phyloP scores from a whole-genome alignment of 1,140 invertebrate species.

The Phymorhynchus buccinoides region DNA sequence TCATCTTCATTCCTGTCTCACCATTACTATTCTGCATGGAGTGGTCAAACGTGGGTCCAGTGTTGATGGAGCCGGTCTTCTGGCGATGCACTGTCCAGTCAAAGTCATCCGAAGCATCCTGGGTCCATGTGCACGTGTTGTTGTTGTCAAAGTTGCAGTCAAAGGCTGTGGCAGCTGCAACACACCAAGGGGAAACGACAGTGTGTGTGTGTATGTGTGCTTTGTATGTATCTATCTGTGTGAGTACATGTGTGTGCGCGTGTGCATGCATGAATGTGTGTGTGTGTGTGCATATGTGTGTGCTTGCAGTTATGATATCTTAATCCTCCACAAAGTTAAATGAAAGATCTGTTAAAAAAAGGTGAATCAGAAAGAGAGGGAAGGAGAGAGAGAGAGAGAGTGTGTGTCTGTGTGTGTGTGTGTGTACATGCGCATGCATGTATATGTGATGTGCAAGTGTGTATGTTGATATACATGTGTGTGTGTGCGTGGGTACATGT shows the following conservation, averaged over 20 bases:
- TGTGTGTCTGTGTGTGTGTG: background rate
- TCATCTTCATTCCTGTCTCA: no score
- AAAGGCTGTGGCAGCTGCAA: constrained; percentile 52
- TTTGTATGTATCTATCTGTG: no score
- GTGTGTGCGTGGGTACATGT: background rate
- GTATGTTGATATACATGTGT: no score
- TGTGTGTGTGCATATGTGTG: background rate
- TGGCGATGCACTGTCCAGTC: constrained; percentile 70
- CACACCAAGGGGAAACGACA: background rate
- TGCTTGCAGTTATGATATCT: no score
- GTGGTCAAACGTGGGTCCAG: constrained; percentile 62
- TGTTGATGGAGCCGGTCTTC: constrained; percentile 53
- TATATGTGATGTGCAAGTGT: background rate
- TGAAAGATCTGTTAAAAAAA: no score
- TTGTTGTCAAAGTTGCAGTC: constrained; percentile 63
- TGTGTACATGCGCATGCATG: background rate
- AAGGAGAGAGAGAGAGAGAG: no score
- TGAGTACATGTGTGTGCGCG: no score
- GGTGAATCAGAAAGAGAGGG: no score
- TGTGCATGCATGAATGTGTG: background rate
- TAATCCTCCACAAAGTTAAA: no score
- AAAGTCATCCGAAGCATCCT: constrained; percentile 59
- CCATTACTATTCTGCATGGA: constrained; percentile 51
- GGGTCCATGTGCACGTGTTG: constrained; percentile 61
- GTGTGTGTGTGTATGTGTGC: no score